phyloP scores from a whole-genome alignment of 1,140 invertebrate genomes.

The Caerostris darwini region DNA sequence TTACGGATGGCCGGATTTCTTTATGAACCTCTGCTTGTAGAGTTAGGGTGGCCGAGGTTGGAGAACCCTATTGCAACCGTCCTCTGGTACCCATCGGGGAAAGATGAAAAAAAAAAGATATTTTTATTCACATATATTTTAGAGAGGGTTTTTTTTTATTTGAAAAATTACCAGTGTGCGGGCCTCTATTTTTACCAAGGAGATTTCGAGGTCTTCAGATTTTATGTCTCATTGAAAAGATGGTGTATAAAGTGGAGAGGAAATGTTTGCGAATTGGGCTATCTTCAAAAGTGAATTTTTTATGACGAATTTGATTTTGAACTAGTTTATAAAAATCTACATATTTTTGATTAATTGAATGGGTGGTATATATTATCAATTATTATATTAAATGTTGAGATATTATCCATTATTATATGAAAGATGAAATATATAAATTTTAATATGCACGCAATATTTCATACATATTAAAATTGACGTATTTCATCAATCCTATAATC shows the following conservation, averaged over 20 bases:
- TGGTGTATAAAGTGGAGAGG: background rate
- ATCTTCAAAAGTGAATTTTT: background rate
- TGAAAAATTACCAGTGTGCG: background rate
- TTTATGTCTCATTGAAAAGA: background rate
- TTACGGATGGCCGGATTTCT: slow-evolving; percentile 45
- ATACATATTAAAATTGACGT: no score
- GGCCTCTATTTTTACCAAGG: background rate
- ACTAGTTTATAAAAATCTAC: no score
- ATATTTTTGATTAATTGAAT: no score
- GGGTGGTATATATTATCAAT: no score
- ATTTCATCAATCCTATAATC: no score
- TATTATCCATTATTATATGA: no score
- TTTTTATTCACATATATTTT: no score
- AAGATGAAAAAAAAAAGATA: background rate
- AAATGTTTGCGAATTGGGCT: background rate
- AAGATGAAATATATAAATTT: no score
- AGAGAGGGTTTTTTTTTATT: background rate
- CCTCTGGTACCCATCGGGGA: no score
- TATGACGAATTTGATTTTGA: no score
- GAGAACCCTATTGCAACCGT: background rate
- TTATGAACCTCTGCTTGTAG: slow-evolving; percentile 4
- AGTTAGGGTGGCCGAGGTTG: background rate
- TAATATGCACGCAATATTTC: no score
- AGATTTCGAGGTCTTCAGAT: background rate
- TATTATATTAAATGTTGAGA: no score